phyloP scores from a whole-genome alignment of 2,888 invertebrate genomes.

The Calliopum simillimum region DNA sequence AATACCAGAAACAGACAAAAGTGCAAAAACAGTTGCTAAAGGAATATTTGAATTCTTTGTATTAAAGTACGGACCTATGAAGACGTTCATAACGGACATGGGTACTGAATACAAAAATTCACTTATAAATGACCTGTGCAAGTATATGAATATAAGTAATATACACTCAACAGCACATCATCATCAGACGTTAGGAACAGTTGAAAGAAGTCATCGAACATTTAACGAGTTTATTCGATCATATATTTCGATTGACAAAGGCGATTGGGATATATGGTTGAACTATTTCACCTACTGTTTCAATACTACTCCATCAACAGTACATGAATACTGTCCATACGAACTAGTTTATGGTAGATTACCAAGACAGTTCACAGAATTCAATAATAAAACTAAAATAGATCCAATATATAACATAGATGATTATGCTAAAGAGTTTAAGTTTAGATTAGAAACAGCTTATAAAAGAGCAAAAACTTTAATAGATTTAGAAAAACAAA shows the following conservation, averaged over 20 bases:
- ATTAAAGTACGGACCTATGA: constrained; percentile 38
- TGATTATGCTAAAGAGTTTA: constrained; percentile 32
- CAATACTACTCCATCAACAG: too few relatives aligned
- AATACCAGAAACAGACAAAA: constrained; percentile 45
- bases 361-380: neutral
- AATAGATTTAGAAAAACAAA: constrained; percentile 24
- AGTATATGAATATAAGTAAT: constrained; percentile 9
- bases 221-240: constrained; percentile 32
- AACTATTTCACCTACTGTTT: too few relatives aligned
- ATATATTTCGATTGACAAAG: constrained; percentile 28
- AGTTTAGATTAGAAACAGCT: constrained; percentile 33
- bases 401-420: constrained; percentile 37
- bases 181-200: constrained; percentile 23
- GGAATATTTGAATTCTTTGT: constrained; percentile 47
- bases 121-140: constrained; percentile 13
- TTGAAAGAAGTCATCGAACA: constrained; percentile 24
- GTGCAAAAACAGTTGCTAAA: constrained; percentile 28
- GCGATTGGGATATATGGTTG: too few relatives aligned
- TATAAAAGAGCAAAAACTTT: constrained; percentile 27
- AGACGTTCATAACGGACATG: neutral
- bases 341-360: constrained; percentile 32
- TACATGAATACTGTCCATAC: constrained; percentile 33
- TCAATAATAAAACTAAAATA: constrained; percentile 3
- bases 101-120: constrained; percentile 1
- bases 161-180: constrained; percentile 21